Evolutionary conservation across 2,113 vertebrate species (phyloP).

Genomic region (Prolemur simus): DNA sequence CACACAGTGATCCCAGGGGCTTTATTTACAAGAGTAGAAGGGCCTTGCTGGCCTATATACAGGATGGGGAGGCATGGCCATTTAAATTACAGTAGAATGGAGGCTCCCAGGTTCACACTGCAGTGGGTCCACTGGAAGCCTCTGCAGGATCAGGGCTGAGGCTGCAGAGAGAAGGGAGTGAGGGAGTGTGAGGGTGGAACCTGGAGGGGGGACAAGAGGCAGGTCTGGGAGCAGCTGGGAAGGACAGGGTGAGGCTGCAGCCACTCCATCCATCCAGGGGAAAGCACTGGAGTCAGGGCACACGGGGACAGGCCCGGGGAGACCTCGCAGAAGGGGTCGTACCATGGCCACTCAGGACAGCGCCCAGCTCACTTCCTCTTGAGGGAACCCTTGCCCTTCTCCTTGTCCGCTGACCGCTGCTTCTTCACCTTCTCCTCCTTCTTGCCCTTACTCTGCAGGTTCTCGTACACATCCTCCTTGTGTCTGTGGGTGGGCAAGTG

Average conservation of each 20-base stretch:
- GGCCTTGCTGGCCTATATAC: slow-evolving; percentile 62
- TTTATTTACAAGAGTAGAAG: slow-evolving; percentile 76
- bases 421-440: slow-evolving; percentile 91
- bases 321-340: fast-evolving
- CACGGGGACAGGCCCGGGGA: not conserved
- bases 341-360: not conserved
- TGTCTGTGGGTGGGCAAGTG: slow-evolving; percentile 80
- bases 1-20: not conserved
- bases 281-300: not conserved
- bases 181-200: not conserved
- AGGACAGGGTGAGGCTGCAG: not conserved
- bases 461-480: slow-evolving; percentile 93
- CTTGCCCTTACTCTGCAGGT: slow-evolving; percentile 87
- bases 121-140: not conserved
- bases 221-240: not conserved
- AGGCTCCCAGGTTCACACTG: not conserved
- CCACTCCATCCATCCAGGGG: not conserved
- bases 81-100: slow-evolving; percentile 73
- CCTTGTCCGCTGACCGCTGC: slow-evolving; percentile 86
- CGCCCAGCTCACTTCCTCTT: slow-evolving; percentile 87
- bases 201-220: fast-evolving
- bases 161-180: slow-evolving; percentile 48
- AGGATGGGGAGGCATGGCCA: not conserved
- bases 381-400: slow-evolving; percentile 89
- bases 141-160: not conserved